These are phyloP conservation scores for Myxocyprinus asiaticus DNA, from an alignment of 2,113 vertebrate genomes.

Conservation along the genomic window DNA sequence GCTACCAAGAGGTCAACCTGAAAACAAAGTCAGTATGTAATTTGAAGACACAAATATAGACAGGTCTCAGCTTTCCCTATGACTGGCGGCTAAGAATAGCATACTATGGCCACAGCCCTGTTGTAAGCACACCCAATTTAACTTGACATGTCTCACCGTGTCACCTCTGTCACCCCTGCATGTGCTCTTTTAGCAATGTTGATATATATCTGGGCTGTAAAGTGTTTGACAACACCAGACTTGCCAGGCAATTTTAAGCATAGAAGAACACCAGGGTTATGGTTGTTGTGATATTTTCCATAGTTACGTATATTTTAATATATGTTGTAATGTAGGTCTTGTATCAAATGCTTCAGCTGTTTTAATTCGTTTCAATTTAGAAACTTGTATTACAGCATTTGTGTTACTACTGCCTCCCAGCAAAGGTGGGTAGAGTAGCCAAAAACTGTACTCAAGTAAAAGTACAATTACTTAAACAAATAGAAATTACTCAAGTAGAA, in stretches of 20 bases:
- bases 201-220: conserved; percentile 42
- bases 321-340: too few species aligned
- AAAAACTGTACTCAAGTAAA: too few species aligned
- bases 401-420: too few species aligned
- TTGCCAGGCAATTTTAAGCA: conserved; percentile 1
- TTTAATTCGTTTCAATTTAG: too few species aligned
- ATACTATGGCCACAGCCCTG: conserved; percentile 58
- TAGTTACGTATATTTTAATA: too few species aligned
- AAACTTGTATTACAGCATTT: too few species aligned
- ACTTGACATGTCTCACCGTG: conserved; percentile 59
- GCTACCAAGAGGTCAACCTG: conserved; percentile 57
- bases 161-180: conserved; percentile 56
- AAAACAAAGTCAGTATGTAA: conserved; percentile 73
- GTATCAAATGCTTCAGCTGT: too few species aligned
- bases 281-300: background rate
- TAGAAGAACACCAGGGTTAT: background rate
- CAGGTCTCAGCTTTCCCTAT: conserved; percentile 70
- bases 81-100: conserved; percentile 74
- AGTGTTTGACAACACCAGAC: conserved; percentile 32
- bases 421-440: too few species aligned
- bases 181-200: conserved; percentile 56
- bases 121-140: conserved; percentile 63
- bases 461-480: too few species aligned
- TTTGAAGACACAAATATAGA: conserved; percentile 75
- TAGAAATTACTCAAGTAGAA: too few species aligned